These are phyloP conservation scores for Scolopax mira DNA, from an alignment of 2,113 vertebrate genomes.

Conservation along the genomic window DNA sequence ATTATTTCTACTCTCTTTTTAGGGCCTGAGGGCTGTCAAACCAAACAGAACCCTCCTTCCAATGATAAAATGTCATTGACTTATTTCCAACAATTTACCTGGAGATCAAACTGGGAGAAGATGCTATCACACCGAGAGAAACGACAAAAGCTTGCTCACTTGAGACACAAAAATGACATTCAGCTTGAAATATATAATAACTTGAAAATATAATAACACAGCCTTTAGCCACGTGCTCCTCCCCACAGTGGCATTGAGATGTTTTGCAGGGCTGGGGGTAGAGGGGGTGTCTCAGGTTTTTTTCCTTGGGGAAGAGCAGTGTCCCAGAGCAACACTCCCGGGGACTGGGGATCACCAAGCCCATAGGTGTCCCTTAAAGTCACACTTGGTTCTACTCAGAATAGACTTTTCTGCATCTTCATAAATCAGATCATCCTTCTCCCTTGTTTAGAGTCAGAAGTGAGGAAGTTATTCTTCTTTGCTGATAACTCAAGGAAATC, in stretches of 20 bases:
- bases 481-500: neutral
- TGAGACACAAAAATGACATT: neutral
- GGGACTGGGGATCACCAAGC: neutral
- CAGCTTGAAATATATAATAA: neutral
- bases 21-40: neutral
- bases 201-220: neutral
- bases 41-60: neutral
- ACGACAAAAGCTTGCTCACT: neutral
- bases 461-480: neutral
- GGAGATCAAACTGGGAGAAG: neutral
- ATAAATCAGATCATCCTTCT: neutral
- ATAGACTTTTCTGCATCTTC: neutral
- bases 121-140: neutral
- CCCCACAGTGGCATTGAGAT: neutral
- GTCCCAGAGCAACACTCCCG: neutral
- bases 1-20: neutral
- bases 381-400: neutral
- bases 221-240: neutral
- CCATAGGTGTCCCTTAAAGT: neutral
- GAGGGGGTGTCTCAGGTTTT: accelerated
- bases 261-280: neutral
- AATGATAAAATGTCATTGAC: neutral
- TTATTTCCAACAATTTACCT: slow-evolving; percentile 32
- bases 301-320: accelerated
- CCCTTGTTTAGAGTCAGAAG: neutral